These are phyloP conservation scores for Aratinga solstitialis DNA, from an alignment of 2,797 vertebrate genomes.

Conservation along the genomic window DNA sequence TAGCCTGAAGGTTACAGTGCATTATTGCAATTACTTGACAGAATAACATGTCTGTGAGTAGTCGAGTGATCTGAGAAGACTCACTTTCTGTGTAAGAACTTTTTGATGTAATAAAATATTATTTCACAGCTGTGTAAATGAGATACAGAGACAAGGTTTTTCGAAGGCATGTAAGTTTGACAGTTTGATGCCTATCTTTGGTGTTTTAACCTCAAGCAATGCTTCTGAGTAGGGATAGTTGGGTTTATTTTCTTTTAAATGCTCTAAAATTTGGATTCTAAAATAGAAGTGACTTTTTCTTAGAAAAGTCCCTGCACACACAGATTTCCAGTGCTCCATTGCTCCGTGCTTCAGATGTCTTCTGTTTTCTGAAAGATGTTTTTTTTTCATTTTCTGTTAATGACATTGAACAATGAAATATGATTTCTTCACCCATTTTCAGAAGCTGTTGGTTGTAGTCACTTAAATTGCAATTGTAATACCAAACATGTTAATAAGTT, in stretches of 20 bases:
- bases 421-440: background rate
- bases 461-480: background rate
- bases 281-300: background rate
- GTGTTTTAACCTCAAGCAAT: background rate
- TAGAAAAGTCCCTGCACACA: background rate
- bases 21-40: background rate
- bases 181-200: background rate
- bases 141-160: background rate
- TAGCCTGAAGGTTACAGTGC: background rate
- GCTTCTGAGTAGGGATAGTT: background rate
- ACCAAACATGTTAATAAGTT: background rate
- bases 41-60: background rate
- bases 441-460: background rate
- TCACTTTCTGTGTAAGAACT: background rate
- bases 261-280: background rate
- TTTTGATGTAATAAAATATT: background rate
- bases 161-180: background rate
- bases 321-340: background rate
- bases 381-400: background rate
- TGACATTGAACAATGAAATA: background rate
- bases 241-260: background rate
- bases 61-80: background rate
- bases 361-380: background rate
- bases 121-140: background rate
- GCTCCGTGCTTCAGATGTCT: background rate